These are phyloP conservation scores for Edolisoma coerulescens DNA, from an alignment of 2,113 vertebrate genomes.

Conservation along the genomic window DNA sequence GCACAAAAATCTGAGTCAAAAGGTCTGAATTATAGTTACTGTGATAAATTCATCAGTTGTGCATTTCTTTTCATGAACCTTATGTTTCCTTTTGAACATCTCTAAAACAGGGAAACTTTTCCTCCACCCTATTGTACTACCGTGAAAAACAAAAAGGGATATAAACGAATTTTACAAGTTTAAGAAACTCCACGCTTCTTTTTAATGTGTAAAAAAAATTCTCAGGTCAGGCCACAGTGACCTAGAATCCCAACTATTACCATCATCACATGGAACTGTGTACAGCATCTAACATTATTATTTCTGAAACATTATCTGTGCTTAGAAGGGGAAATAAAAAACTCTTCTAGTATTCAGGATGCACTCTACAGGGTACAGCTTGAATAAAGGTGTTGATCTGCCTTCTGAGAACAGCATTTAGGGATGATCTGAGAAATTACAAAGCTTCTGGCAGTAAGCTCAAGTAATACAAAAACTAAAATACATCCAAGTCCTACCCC, in stretches of 20 bases:
- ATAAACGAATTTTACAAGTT: conserved; percentile 32
- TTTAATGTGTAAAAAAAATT: conserved; percentile 22
- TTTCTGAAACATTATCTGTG: conserved; percentile 15
- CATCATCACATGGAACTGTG: neutral
- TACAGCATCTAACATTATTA: conserved; percentile 18
- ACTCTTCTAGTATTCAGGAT: neutral
- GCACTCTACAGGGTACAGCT: neutral
- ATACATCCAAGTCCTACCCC: neutral
- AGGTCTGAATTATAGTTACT: neutral
- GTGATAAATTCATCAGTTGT: neutral
- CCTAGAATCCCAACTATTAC: conserved; percentile 8
- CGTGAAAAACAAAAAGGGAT: neutral
- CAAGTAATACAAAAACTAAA: conserved; percentile 15
- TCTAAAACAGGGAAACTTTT: neutral
- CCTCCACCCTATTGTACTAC: neutral
- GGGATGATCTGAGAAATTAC: neutral
- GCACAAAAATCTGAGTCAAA: neutral
- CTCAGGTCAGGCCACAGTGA: neutral
- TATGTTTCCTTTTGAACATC: neutral
- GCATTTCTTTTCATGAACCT: neutral
- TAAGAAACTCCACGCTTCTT: conserved; percentile 21
- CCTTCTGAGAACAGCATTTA: neutral
- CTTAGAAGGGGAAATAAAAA: neutral
- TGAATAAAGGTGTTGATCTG: neutral
- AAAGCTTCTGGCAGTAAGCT: neutral